Conservation (phyloP, 2,888 invertebrate genomes). For the Lymantria dispar region DNA sequence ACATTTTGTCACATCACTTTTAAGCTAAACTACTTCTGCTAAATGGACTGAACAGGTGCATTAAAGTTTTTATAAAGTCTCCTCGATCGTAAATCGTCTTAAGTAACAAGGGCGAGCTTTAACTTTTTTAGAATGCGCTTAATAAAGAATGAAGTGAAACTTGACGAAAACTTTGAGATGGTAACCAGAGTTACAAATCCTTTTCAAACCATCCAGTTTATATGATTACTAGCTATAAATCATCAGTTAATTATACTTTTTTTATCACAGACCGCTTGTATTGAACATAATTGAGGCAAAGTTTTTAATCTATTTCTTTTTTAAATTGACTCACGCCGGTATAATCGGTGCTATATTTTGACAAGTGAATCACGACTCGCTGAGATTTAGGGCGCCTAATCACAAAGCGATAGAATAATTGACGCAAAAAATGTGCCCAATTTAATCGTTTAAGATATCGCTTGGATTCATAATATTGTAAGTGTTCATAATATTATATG, state of each 20-base stretch:
- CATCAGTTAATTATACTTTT: constrained; percentile 36
- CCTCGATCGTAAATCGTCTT: constrained; percentile 66
- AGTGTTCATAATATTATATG: neutral
- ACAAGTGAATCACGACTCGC: constrained; percentile 16
- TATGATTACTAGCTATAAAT: constrained; percentile 38
- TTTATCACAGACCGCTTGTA: constrained; percentile 31
- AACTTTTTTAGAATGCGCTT: constrained; percentile 62
- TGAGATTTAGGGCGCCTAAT: constrained; percentile 1
- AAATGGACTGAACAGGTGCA: constrained; percentile 73
- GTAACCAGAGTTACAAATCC: constrained; percentile 20
- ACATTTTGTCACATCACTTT: constrained; percentile 26
- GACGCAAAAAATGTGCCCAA: neutral
- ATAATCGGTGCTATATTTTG: constrained; percentile 16
- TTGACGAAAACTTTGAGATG: constrained; percentile 39
- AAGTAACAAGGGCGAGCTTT: constrained; percentile 70
- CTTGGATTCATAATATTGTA: neutral
- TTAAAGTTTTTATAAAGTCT: constrained; percentile 63
- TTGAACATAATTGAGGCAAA: constrained; percentile 30
- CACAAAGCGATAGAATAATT: constrained; percentile 5
- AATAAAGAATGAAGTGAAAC: constrained; percentile 52
- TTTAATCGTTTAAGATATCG: neutral
- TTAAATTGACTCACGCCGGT: constrained; percentile 22
- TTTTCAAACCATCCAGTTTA: constrained; percentile 37
- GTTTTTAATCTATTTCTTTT: constrained; percentile 24
- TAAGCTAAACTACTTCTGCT: constrained; percentile 54